These are phyloP conservation scores for Bombus sylvicola DNA, from an alignment of 1,140 invertebrate species.

Conservation along the genomic window DNA sequence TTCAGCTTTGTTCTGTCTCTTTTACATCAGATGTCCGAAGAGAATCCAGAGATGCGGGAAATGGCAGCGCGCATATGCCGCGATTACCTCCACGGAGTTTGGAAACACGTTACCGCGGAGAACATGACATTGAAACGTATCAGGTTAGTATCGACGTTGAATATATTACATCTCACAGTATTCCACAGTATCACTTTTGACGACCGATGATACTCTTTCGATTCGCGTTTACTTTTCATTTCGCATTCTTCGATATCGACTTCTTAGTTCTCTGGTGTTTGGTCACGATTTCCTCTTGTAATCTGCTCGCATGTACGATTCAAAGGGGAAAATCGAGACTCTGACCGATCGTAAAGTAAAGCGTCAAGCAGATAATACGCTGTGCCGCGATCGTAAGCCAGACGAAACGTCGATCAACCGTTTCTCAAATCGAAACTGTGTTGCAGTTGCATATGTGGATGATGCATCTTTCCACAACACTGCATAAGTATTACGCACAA, in stretches of 20 bases:
- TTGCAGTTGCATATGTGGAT: background rate
- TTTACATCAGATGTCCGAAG: conserved; percentile 81
- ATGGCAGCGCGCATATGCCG: conserved; percentile 93
- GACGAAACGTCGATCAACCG: background rate
- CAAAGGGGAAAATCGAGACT: background rate
- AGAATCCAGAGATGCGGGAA: conserved; percentile 88
- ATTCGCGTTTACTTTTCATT: background rate
- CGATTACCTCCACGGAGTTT: conserved; percentile 93
- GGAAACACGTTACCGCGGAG: conserved; percentile 90
- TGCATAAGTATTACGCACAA: background rate
- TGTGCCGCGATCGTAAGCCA: background rate
- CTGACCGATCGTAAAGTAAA: background rate
- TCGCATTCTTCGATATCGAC: background rate
- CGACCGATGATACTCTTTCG: background rate
- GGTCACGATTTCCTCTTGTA: background rate
- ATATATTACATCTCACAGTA: background rate
- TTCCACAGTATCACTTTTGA: background rate
- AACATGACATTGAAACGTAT: conserved; percentile 91
- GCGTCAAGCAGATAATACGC: background rate
- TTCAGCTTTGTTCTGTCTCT: background rate
- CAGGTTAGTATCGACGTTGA: conserved; percentile 84
- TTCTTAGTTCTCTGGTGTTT: background rate
- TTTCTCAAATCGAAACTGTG: background rate
- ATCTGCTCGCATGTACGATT: background rate
- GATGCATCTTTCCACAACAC: background rate